Conservation (phyloP, 2,888 invertebrate genomes). For the Noctua comes region DNA sequence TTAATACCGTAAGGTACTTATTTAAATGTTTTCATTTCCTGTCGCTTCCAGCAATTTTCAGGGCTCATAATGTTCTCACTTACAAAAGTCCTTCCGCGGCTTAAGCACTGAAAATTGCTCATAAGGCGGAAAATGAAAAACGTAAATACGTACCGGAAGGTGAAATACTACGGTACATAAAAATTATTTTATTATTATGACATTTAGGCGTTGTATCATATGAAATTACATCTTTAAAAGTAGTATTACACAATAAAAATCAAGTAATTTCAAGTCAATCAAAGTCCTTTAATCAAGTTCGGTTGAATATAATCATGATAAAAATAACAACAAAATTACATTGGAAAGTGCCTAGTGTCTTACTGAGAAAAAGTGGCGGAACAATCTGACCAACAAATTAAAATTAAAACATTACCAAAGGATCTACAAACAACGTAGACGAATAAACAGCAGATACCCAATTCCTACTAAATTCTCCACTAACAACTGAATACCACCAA, state of each 20-base stretch:
- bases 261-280: too few relatives aligned
- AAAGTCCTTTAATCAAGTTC: not conserved
- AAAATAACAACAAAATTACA: not conserved
- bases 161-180: conserved; percentile 5
- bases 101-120: conserved; percentile 51
- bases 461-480: not conserved
- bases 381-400: not conserved
- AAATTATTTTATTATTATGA: not conserved
- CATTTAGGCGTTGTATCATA: not conserved
- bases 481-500: not conserved
- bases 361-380: not conserved
- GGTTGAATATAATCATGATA: too few relatives aligned
- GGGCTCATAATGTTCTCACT: conserved; percentile 47
- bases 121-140: conserved; percentile 47
- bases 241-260: not conserved
- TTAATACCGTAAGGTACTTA: not conserved
- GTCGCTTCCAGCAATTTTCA: conserved; percentile 36
- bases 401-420: not conserved
- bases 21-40: conserved; percentile 40
- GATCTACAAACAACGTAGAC: not conserved
- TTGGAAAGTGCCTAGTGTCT: not conserved
- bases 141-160: conserved; percentile 33
- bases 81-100: conserved; percentile 41
- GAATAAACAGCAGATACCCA: not conserved
- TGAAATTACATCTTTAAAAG: not conserved